A percentile compares a stretch with the other conserved stretches of the same genome.
Conservation (phyloP, 2,888 invertebrate species). For the Drosophila picticornis region DNA sequence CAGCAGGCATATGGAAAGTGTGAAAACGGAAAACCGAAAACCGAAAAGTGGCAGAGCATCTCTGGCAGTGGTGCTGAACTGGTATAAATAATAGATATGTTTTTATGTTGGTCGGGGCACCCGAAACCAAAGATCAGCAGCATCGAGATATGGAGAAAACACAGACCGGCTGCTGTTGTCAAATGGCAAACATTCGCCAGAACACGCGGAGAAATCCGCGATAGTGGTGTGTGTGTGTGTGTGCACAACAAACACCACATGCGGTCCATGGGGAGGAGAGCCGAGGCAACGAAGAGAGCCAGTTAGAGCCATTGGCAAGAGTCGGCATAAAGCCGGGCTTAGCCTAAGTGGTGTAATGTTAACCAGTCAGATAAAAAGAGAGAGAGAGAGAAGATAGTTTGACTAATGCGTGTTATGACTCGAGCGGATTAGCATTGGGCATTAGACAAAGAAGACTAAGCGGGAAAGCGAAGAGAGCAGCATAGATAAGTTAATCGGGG, state of each 20-base stretch:
- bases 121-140: constrained; percentile 56
- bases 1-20: constrained; percentile 65
- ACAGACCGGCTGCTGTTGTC: constrained; percentile 51
- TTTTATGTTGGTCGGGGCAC: constrained; percentile 33
- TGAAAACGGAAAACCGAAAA: constrained; percentile 57
- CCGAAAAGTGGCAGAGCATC: constrained; percentile 60
- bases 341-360: constrained; percentile 69
- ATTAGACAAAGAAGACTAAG: constrained; percentile 8
- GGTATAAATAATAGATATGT: constrained; percentile 77
- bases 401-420: constrained; percentile 65
- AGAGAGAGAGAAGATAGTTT: constrained; percentile 26
- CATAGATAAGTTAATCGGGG: constrained; percentile 13
- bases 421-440: constrained; percentile 51
- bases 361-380: constrained; percentile 35
- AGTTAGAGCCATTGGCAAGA: constrained; percentile 40
- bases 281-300: constrained; percentile 5
- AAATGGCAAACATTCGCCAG: constrained; percentile 74
- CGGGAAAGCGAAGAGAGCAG: constrained; percentile 21
- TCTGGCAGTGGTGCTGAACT: constrained; percentile 32
- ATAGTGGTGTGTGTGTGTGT: constrained; percentile 47
- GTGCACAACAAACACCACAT: constrained; percentile 80
- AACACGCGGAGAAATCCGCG: constrained; percentile 61
- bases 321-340: constrained; percentile 59
- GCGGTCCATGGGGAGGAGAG: constrained; percentile 54
- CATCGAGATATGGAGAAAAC: constrained; percentile 53